A percentile compares a stretch with the other conserved stretches of the same genome.
Evolutionary conservation across 2,888 invertebrate species (phyloP).

Genomic region (Atrina japonica): DNA sequence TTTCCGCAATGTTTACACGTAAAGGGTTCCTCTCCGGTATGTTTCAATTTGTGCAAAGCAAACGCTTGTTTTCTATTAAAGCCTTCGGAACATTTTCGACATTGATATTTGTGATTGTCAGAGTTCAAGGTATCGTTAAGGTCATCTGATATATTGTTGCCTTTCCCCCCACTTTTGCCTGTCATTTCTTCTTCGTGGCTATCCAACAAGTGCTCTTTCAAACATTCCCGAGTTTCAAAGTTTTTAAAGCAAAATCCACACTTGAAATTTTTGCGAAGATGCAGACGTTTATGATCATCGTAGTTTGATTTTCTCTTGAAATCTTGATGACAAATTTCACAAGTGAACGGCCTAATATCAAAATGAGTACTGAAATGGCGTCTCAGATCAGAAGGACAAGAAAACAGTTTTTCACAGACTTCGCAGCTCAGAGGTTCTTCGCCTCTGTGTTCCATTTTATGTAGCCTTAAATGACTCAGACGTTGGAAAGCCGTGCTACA

Average conservation of each 20-base stretch:
- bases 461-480: background rate
- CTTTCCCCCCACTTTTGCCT: background rate
- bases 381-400: conserved; percentile 3
- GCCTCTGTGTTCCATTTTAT: conserved; percentile 13
- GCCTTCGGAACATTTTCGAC: background rate
- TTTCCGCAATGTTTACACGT: conserved; percentile 7
- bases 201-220: background rate
- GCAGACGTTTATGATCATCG: conserved; percentile 3
- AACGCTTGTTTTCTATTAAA: background rate
- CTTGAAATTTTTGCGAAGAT: background rate
- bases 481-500: background rate
- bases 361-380: conserved; percentile 10
- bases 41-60: conserved; percentile 11
- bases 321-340: background rate
- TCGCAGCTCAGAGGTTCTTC: conserved; percentile 2
- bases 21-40: conserved; percentile 2
- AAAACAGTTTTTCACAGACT: conserved; percentile 2
- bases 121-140: background rate
- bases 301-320: background rate
- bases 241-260: background rate
- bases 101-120: conserved; percentile 1
- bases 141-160: background rate
- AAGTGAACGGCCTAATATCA: background rate
- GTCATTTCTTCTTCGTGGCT: background rate
- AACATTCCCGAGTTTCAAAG: background rate